phyloP scores from a whole-genome alignment of 2,888 invertebrate genomes.

The Trichopria drosophilae region DNA sequence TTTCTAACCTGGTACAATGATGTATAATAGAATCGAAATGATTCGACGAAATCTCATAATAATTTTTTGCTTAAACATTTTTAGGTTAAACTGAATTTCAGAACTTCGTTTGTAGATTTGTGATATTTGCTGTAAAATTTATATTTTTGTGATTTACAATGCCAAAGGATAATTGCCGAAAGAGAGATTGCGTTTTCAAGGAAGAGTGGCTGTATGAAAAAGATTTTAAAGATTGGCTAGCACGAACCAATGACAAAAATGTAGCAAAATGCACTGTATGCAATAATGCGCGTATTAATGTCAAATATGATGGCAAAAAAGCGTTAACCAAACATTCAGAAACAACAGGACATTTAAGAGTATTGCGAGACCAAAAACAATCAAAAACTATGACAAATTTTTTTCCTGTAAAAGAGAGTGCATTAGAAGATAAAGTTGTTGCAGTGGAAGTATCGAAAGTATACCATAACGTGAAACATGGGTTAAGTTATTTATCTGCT shows the following conservation, averaged over 20 bases:
- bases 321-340: slow-evolving; percentile 1
- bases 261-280: not conserved
- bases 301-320: slow-evolving; percentile 1
- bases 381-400: not conserved
- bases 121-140: too few species aligned
- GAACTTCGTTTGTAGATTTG: too few species aligned
- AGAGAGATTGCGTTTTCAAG: slow-evolving; percentile 4
- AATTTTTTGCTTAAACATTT: too few species aligned
- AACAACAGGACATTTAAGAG: not conserved
- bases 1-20: too few species aligned
- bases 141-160: too few species aligned
- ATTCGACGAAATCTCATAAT: too few species aligned
- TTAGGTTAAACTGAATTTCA: too few species aligned
- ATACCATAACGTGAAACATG: too few species aligned
- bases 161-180: too few species aligned
- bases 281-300: not conserved
- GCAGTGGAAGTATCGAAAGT: slow-evolving; percentile 8
- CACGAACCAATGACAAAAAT: not conserved
- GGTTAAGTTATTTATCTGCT: slow-evolving; percentile 4
- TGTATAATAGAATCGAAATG: too few species aligned
- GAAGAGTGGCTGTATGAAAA: not conserved
- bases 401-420: not conserved
- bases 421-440: not conserved
- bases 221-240: not conserved
- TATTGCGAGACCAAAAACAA: not conserved